These are phyloP conservation scores for Chloebia gouldiae DNA, from an alignment of 2,113 vertebrate species.

Conservation along the genomic window DNA sequence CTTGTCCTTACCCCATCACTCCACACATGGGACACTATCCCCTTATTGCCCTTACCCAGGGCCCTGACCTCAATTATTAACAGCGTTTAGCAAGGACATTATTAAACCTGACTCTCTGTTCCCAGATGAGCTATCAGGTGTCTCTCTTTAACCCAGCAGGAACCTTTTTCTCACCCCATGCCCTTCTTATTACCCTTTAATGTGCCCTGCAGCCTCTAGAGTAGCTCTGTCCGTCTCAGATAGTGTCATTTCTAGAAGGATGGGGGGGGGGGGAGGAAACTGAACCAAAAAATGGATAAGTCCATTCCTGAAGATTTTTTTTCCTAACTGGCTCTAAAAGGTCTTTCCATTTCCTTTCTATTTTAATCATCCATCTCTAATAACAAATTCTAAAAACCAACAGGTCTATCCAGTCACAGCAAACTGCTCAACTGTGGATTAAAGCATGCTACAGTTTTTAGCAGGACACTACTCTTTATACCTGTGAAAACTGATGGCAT, in stretches of 20 bases:
- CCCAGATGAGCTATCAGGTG: conserved; percentile 78
- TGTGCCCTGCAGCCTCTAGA: conserved; percentile 58
- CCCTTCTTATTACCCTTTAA: conserved; percentile 77
- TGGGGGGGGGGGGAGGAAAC: fast-evolving
- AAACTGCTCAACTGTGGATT: background rate
- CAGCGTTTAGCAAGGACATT: conserved; percentile 69
- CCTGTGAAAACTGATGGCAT: background rate
- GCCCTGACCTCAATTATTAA: conserved; percentile 82
- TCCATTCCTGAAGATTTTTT: conserved; percentile 8
- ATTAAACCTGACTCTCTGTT: conserved; percentile 80
- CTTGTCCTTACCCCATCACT: conserved; percentile 51
- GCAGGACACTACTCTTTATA: background rate
- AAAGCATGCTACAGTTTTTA: background rate
- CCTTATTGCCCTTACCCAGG: conserved; percentile 65
- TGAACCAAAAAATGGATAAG: background rate
- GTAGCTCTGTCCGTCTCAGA: conserved; percentile 11
- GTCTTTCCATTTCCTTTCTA: background rate
- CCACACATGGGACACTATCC: conserved; percentile 65
- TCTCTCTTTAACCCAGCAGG: conserved; percentile 71
- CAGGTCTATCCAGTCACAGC: background rate
- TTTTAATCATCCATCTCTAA: conserved; percentile 1
- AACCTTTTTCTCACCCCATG: conserved; percentile 81
- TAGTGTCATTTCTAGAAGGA: background rate
- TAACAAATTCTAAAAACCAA: background rate
- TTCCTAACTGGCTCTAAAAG: background rate